Evolutionary conservation across 2,797 vertebrate species (phyloP).

Genomic region (Sebastes goodei): DNA sequence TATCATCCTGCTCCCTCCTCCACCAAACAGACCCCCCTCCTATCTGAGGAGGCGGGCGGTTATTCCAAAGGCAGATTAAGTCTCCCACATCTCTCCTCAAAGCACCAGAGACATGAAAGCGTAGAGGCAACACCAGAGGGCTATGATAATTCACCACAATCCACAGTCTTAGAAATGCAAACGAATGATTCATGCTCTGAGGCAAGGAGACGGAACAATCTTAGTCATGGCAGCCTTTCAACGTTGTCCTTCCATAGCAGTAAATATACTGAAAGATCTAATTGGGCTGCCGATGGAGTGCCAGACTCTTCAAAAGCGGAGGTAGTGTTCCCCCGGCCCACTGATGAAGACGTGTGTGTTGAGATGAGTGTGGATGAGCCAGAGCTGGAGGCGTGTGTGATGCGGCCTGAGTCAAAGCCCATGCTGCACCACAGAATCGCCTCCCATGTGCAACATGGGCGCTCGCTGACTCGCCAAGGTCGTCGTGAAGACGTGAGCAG

Average conservation of each 20-base stretch:
- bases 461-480: constrained; percentile 2
- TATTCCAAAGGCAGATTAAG: constrained; percentile 54
- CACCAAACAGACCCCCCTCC: constrained; percentile 21
- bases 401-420: constrained; percentile 27
- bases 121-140: constrained; percentile 45
- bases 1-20: constrained; percentile 13
- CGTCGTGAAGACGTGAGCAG: constrained; percentile 21
- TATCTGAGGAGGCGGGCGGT: constrained; percentile 20
- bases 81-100: constrained; percentile 61
- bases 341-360: constrained; percentile 65
- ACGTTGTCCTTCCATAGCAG: constrained; percentile 32
- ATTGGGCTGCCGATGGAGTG: constrained; percentile 62
- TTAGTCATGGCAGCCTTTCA: constrained; percentile 49
- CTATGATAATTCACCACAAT: constrained; percentile 51
- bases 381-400: constrained; percentile 40
- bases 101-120: constrained; percentile 58
- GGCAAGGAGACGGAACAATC: constrained; percentile 46
- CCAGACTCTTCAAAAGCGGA: constrained; percentile 75
- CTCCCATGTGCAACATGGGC: constrained; percentile 50
- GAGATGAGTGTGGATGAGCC: constrained; percentile 95
- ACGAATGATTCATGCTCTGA: constrained; percentile 49
- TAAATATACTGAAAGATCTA: constrained; percentile 42
- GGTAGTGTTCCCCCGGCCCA: background rate
- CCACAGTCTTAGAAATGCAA: constrained; percentile 54
- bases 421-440: constrained; percentile 68